A percentile compares a stretch with the other conserved stretches of the same genome.
phyloP scores from a whole-genome alignment of 2,797 vertebrate genomes.

The Loriculus beryllinus region DNA sequence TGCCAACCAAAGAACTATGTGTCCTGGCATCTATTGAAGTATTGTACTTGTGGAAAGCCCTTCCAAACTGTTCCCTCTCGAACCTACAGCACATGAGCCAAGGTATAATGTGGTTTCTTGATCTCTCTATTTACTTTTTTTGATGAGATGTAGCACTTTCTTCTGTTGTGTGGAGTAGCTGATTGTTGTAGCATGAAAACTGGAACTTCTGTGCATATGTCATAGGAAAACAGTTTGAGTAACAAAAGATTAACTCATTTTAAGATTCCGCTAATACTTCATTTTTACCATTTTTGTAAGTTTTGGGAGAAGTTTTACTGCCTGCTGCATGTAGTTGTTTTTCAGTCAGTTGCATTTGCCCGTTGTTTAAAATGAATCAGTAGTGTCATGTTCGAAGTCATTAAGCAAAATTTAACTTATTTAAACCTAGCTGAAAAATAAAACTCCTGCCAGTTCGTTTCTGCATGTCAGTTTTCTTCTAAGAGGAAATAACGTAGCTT shows the following conservation, averaged over 20 bases:
- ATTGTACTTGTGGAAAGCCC: constrained; percentile 96
- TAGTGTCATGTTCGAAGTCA: background rate
- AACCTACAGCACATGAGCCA: constrained; percentile 93
- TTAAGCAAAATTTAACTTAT: background rate
- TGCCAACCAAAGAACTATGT: constrained; percentile 86
- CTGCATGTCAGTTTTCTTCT: background rate
- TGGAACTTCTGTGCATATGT: background rate
- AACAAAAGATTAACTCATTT: background rate
- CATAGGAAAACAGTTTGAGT: background rate
- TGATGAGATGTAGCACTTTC: background rate
- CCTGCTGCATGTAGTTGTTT: background rate
- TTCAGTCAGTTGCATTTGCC: background rate
- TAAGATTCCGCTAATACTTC: background rate
- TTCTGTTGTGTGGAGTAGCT: background rate
- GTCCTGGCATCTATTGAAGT: constrained; percentile 94
- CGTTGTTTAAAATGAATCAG: background rate
- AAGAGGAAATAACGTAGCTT: background rate
- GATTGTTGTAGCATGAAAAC: background rate
- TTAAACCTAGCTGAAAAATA: background rate
- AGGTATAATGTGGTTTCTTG: constrained; percentile 74
- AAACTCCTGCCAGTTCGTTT: background rate
- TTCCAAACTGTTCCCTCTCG: constrained; percentile 90
- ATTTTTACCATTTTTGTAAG: background rate
- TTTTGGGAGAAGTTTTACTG: background rate
- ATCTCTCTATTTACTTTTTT: background rate